A percentile compares a stretch with the other conserved stretches of the same genome.
These are phyloP conservation scores for Sthenelais limicola DNA, from an alignment of 2,888 invertebrate genomes.

Conservation along the genomic window DNA sequence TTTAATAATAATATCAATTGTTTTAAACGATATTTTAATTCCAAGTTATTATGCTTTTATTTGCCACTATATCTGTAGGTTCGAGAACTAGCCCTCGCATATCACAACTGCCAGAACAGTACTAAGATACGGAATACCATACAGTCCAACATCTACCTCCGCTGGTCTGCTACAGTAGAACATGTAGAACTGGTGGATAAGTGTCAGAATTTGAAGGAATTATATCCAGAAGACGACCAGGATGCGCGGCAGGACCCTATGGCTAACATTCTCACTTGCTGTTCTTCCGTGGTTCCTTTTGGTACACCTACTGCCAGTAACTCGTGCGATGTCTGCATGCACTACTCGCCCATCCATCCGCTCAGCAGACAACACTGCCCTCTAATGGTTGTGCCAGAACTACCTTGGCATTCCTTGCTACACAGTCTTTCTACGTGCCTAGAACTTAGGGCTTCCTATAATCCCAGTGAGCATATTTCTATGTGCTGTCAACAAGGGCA, in stretches of 20 bases:
- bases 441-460: conserved; percentile 38
- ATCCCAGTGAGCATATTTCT: conserved; percentile 44
- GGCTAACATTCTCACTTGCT: not conserved
- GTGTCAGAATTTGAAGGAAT: conserved; percentile 4
- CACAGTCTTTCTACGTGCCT: conserved; percentile 4
- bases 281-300: not conserved
- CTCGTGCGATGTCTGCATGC: conserved; percentile 46
- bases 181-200: conserved; percentile 26
- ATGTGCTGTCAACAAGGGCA: conserved; percentile 33
- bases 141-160: conserved; percentile 23
- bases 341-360: conserved; percentile 44
- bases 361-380: conserved; percentile 36
- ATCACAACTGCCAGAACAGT: conserved; percentile 79
- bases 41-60: too few species aligned
- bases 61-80: too few species aligned
- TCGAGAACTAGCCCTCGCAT: conserved; percentile 82
- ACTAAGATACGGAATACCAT: conserved; percentile 25
- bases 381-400: not conserved
- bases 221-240: not conserved
- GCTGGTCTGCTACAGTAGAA: conserved; percentile 27
- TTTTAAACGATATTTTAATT: too few species aligned
- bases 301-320: conserved; percentile 19
- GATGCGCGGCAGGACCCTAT: not conserved
- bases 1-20: too few species aligned
- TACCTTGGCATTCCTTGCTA: conserved; percentile 10